Base-by-base conservation (phyloP, 1,140 invertebrate species). In the Solenopsis fugax region DNA sequence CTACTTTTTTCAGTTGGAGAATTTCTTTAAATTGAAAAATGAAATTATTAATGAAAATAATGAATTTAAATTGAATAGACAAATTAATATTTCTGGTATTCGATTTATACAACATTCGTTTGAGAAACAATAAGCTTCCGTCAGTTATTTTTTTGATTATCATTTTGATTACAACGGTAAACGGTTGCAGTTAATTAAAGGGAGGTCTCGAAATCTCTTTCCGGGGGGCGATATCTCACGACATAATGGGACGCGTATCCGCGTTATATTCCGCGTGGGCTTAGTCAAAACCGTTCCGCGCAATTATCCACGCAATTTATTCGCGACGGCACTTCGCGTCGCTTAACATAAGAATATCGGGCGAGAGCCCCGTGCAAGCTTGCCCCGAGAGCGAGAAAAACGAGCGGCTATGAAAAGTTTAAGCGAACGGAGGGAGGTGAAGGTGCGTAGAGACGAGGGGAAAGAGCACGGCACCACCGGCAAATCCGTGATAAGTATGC, bases 241-340 rank as follows among this genome's bases (percentile, higher is more conserved):
- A 84, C 54, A 50, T 60, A 84, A 84, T 62, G 69, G 56, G 18
- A 84, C 56, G 80, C 56, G 80, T 84, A 84, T 82, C 24, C 18
- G 41, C 67, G 56, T 75, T 84, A 84, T 84, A 84, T 60, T 60
- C 54, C 18, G 13, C 34, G 54, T 48, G 54, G 24, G 41, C 29
- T 75, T 60, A 73, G 69, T 62, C 52, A 24, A 84, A 84, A 84
- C 24, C 41, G 80, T 84, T 84, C 54, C 80, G 54, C 80, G 69
- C 56, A 84, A 84, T 84, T 84, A 84, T 84, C 80, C 80, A 48
- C 80, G 80, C 80, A 73, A 73, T 84, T 84, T 84, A 84, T 84
- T 75, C 80, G 69, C 41, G 41, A 60, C 69, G 41, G 80, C 69
- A 73, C 69, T 50, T 73, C 80, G 69, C 80, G 80, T 73, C 80